Conservation (phyloP, 2,113 vertebrate genomes). For the Psophia crepitans region DNA sequence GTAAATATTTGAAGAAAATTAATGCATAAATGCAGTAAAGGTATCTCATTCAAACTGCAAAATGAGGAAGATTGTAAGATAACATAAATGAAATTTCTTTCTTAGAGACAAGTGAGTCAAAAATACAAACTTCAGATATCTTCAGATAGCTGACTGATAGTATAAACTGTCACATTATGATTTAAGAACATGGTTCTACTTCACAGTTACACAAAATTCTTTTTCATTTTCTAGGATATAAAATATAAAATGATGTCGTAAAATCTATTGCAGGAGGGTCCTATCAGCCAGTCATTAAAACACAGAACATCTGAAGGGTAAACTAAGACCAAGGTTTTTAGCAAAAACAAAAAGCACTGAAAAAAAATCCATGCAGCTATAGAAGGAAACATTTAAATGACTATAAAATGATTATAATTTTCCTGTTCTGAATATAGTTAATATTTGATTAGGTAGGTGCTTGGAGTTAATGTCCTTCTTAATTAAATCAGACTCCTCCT, state of each 20-base stretch:
- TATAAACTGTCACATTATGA: background rate
- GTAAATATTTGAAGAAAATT: background rate
- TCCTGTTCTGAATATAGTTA: conserved; percentile 10
- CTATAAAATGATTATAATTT: background rate
- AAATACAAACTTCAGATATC: background rate
- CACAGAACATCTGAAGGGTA: background rate
- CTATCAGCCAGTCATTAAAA: background rate
- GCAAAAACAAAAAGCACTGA: background rate
- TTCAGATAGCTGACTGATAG: background rate
- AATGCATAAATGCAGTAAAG: background rate
- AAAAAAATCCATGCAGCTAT: background rate
- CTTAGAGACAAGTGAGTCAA: background rate
- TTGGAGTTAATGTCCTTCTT: conserved; percentile 48
- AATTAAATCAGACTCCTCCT: conserved; percentile 64
- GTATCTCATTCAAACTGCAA: background rate
- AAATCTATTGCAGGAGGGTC: background rate
- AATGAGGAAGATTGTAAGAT: background rate
- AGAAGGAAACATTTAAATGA: conserved; percentile 1
- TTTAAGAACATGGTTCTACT: background rate
- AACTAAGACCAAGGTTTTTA: background rate
- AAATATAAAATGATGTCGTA: background rate
- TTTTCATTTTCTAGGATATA: background rate
- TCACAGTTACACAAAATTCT: background rate
- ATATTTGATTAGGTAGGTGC: conserved; percentile 39
- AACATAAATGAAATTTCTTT: background rate